Percentiles rank a stretch among this genome's conserved stretches.
Conservation (phyloP, 2,113 vertebrate genomes). For the Tympanuchus pallidicinctus region DNA sequence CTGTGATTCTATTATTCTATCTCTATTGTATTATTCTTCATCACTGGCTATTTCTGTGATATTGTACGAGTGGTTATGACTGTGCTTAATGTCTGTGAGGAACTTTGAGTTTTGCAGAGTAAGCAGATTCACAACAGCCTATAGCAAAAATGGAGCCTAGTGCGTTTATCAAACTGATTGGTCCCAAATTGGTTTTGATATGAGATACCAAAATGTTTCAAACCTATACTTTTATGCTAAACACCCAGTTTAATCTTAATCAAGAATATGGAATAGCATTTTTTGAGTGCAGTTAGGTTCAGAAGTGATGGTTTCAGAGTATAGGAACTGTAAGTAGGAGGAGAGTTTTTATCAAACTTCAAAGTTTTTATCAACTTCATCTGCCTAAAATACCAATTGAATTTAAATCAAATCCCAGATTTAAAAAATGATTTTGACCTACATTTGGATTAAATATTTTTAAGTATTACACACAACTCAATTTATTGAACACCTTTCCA, state of each 20-base stretch:
- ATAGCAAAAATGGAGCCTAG: neutral
- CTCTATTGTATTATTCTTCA: neutral
- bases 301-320: neutral
- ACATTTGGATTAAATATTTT: neutral
- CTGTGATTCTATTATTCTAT: neutral
- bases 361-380: neutral
- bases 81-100: neutral
- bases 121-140: neutral
- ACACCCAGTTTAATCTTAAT: neutral
- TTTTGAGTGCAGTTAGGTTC: neutral
- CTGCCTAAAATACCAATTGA: neutral
- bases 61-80: neutral
- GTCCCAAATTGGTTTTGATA: neutral
- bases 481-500: neutral
- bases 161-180: neutral
- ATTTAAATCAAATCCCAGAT: neutral
- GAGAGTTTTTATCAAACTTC: neutral
- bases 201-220: neutral
- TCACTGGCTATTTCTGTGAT: neutral
- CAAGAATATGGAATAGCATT: neutral
- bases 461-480: neutral
- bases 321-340: neutral
- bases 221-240: neutral
- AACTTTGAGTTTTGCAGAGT: fast-evolving
- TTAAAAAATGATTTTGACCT: neutral